A percentile compares a stretch with the other conserved stretches of the same genome.
These are phyloP conservation scores for Dromococcyx pavoninus DNA, from an alignment of 2,797 vertebrate genomes.

Conservation along the genomic window DNA sequence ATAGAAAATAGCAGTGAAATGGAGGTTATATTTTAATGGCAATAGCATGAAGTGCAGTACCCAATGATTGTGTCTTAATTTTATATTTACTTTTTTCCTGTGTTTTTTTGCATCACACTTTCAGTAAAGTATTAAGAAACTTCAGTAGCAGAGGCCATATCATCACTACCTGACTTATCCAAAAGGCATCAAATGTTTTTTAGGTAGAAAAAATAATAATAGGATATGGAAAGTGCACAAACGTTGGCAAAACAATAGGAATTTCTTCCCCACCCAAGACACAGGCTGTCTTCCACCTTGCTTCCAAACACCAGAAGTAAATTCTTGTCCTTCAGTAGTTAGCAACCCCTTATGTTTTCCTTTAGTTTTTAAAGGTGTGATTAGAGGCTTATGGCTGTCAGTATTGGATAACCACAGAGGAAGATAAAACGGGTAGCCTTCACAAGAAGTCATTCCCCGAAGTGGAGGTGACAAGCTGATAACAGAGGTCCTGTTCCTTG, in stretches of 20 bases:
- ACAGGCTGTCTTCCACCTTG: not conserved
- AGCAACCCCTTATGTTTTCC: not conserved
- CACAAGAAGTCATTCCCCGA: not conserved
- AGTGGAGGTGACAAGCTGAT: not conserved
- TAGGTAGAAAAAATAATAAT: not conserved
- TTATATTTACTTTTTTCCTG: not conserved
- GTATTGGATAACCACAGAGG: not conserved
- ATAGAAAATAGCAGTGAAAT: not conserved
- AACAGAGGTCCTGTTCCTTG: not conserved
- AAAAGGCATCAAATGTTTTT: not conserved
- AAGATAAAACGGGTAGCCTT: not conserved
- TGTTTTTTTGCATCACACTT: not conserved
- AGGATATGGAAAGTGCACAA: not conserved
- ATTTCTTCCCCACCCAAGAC: not conserved
- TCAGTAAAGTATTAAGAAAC: not conserved
- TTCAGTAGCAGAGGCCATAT: not conserved
- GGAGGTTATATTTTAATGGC: not conserved
- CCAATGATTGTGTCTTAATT: not conserved
- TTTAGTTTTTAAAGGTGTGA: not conserved
- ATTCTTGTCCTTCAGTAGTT: not conserved
- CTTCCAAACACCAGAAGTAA: not conserved
- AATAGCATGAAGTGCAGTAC: not conserved
- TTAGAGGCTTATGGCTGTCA: not conserved
- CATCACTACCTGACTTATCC: not conserved
- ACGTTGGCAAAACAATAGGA: not conserved